A percentile compares a stretch with the other conserved stretches of the same genome.
These are phyloP conservation scores for Platyscapa corneri DNA, from an alignment of 1,140 invertebrate genomes.

Conservation along the genomic window DNA sequence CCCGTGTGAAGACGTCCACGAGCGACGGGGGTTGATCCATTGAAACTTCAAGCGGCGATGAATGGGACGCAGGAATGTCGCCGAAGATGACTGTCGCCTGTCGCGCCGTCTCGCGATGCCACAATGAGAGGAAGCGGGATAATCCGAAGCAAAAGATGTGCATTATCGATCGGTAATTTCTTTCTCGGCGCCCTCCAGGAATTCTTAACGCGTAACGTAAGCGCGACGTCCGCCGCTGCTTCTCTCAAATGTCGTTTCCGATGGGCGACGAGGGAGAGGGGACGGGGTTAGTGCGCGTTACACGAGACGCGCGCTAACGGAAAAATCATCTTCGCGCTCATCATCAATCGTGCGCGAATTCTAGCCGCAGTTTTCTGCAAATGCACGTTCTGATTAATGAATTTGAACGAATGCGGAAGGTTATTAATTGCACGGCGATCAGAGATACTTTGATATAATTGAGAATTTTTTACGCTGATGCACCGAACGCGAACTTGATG, in stretches of 20 bases:
- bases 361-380: not conserved
- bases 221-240: not conserved
- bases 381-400: not conserved
- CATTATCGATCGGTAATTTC: not conserved
- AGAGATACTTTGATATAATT: not conserved
- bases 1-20: no score
- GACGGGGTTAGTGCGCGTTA: no score
- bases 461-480: not conserved
- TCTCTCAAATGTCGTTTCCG: not conserved
- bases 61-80: constrained; percentile 11
- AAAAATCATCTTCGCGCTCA: not conserved
- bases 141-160: not conserved
- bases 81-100: no score
- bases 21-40: not conserved
- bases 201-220: not conserved
- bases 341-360: not conserved
- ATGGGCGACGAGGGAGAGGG: no score
- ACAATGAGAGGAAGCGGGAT: not conserved
- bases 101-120: no score
- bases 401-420: not conserved
- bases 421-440: not conserved
- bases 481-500: not conserved
- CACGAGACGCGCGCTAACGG: not conserved
- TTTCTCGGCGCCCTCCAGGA: not conserved
- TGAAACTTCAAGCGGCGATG: not conserved